These are phyloP conservation scores for Micrasema minimum DNA, from an alignment of 1,140 invertebrate genomes.

Conservation along the genomic window DNA sequence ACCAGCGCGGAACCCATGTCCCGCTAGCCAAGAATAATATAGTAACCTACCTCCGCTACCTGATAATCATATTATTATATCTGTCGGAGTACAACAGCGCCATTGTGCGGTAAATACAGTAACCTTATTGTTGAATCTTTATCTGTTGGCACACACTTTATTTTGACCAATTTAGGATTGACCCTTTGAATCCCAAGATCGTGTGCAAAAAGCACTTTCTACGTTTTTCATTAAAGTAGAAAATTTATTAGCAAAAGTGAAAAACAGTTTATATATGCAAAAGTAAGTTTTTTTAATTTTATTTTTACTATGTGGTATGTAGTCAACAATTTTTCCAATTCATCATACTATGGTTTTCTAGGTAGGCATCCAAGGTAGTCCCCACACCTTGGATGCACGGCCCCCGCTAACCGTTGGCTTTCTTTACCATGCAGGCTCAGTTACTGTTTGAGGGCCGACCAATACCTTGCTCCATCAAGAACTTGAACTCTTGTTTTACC, in stretches of 20 bases:
- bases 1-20: conserved; percentile 13
- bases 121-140: conserved; percentile 7
- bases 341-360: not conserved
- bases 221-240: too few species aligned
- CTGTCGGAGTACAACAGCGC: conserved; percentile 4
- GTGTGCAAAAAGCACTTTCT: not conserved
- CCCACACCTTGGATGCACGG: too few species aligned
- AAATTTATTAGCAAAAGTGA: too few species aligned
- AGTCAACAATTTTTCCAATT: not conserved
- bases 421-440: not conserved
- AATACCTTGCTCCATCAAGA: not conserved
- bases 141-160: conserved; percentile 15
- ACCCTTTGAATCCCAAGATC: not conserved
- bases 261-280: conserved; percentile 4
- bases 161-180: conserved; percentile 12
- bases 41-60: too few species aligned
- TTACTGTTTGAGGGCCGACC: not conserved
- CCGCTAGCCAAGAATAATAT: conserved; percentile 26
- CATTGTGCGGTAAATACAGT: conserved; percentile 13
- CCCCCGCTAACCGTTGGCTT: not conserved
- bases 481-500: not conserved
- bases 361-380: too few species aligned
- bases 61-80: conserved; percentile 6
- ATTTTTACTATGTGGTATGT: not conserved
- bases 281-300: not conserved